Evolutionary conservation across 2,888 invertebrate species (phyloP).

Genomic region (Dichetophora obliterata): DNA sequence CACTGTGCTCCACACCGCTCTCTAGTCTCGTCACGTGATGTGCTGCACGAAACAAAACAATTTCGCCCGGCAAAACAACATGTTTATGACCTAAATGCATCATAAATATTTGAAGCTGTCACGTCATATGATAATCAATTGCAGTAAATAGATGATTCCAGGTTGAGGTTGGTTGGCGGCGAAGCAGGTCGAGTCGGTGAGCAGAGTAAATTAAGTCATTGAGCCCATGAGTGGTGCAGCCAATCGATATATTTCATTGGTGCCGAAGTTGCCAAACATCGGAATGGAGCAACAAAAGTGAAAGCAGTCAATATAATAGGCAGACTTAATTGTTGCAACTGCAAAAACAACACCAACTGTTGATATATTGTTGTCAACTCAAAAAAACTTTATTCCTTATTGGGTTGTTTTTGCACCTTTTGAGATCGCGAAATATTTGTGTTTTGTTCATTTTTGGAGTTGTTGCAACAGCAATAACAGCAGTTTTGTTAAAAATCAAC

Average conservation of each 20-base stretch:
- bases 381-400: neutral
- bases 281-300: slow-evolving; percentile 26
- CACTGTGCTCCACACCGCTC: neutral
- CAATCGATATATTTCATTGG: slow-evolving; percentile 45
- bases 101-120: slow-evolving; percentile 64
- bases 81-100: slow-evolving; percentile 65
- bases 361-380: neutral
- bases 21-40: slow-evolving; percentile 46
- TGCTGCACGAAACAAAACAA: slow-evolving; percentile 37
- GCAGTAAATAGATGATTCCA: slow-evolving; percentile 27
- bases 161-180: neutral
- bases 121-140: slow-evolving; percentile 66
- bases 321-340: neutral
- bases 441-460: neutral
- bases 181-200: slow-evolving; percentile 17
- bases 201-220: slow-evolving; percentile 60
- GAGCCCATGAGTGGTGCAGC: neutral
- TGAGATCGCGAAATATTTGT: neutral
- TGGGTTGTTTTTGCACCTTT: neutral
- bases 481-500: slow-evolving; percentile 7
- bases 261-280: slow-evolving; percentile 37
- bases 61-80: slow-evolving; percentile 42
- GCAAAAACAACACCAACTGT: neutral
- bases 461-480: neutral
- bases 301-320: neutral